A percentile compares a stretch with the other conserved stretches of the same genome.
Evolutionary conservation across 2,888 invertebrate genomes (phyloP).

Genomic region (Platycheirus rosarum): DNA sequence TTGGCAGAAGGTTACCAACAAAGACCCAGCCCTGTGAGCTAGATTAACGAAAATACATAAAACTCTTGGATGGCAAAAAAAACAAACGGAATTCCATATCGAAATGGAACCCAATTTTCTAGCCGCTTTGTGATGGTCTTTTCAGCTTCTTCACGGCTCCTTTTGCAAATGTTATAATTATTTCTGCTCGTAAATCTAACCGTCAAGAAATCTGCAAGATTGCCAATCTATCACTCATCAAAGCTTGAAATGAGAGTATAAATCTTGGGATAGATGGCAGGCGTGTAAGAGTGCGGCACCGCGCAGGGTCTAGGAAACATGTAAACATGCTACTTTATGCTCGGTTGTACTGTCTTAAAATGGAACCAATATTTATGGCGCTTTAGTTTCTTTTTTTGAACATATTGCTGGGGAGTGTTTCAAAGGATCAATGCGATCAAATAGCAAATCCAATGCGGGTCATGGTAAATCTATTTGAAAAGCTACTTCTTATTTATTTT

Average conservation of each 20-base stretch:
- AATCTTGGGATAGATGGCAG: constrained; percentile 12
- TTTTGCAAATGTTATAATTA: constrained; percentile 64
- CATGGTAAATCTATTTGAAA: constrained; percentile 1
- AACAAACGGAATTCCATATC: constrained; percentile 24
- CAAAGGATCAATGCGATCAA: background rate
- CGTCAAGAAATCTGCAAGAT: constrained; percentile 50
- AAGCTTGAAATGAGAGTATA: constrained; percentile 32
- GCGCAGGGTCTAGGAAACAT: constrained; percentile 1
- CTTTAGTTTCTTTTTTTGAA: background rate
- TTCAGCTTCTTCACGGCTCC: constrained; percentile 13
- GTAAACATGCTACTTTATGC: background rate
- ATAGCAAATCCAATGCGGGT: background rate
- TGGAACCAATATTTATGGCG: background rate
- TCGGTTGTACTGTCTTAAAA: background rate
- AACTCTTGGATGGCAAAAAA: constrained; percentile 26
- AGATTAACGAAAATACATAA: constrained; percentile 45
- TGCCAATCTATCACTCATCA: constrained; percentile 51
- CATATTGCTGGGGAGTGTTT: background rate
- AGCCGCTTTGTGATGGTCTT: constrained; percentile 20
- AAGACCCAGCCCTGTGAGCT: constrained; percentile 37
- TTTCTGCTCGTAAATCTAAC: constrained; percentile 54
- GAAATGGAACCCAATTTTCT: constrained; percentile 54
- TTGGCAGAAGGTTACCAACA: background rate
- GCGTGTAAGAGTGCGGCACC: background rate
- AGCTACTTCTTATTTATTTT: background rate